phyloP scores from a whole-genome alignment of 2,888 invertebrate species.

The Chamaedrilus cognettii region DNA sequence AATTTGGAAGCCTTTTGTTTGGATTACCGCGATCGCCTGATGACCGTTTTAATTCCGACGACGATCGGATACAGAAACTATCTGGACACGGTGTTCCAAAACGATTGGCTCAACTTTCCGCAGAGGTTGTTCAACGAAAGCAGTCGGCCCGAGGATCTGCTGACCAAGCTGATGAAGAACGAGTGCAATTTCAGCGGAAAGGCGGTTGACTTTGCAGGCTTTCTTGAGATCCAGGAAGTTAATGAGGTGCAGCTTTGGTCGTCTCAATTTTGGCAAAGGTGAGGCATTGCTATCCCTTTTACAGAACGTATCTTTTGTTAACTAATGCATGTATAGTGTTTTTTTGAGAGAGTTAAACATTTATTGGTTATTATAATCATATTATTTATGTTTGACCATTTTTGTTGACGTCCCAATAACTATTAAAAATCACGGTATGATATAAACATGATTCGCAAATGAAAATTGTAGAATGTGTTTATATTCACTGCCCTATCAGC shows the following conservation, averaged over 20 bases:
- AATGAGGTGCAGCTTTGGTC: slow-evolving; percentile 31
- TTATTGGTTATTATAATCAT: too few relatives aligned
- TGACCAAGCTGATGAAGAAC: slow-evolving; percentile 1
- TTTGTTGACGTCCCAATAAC: too few relatives aligned
- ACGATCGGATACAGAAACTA: background rate
- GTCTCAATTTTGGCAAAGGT: slow-evolving; percentile 36
- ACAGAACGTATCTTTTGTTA: slow-evolving; percentile 2
- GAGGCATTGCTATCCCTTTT: too few relatives aligned
- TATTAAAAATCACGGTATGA: too few relatives aligned
- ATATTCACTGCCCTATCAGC: too few relatives aligned
- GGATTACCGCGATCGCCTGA: background rate
- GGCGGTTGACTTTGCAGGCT: slow-evolving; percentile 35
- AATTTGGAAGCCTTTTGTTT: background rate
- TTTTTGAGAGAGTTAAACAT: too few relatives aligned
- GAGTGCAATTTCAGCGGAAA: slow-evolving; percentile 23
- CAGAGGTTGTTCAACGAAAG: background rate
- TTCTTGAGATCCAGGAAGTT: slow-evolving; percentile 37
- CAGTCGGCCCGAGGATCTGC: slow-evolving; percentile 7
- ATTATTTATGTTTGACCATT: too few relatives aligned
- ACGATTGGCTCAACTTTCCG: background rate
- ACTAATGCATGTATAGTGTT: too few relatives aligned
- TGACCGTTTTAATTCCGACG: background rate
- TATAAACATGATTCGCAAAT: too few relatives aligned
- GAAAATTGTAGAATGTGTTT: too few relatives aligned
- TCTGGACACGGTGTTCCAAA: background rate